Percentiles rank a stretch among this genome's conserved stretches.
These are phyloP conservation scores for Nemoura dubitans DNA, from an alignment of 2,888 invertebrate species.

Conservation along the genomic window DNA sequence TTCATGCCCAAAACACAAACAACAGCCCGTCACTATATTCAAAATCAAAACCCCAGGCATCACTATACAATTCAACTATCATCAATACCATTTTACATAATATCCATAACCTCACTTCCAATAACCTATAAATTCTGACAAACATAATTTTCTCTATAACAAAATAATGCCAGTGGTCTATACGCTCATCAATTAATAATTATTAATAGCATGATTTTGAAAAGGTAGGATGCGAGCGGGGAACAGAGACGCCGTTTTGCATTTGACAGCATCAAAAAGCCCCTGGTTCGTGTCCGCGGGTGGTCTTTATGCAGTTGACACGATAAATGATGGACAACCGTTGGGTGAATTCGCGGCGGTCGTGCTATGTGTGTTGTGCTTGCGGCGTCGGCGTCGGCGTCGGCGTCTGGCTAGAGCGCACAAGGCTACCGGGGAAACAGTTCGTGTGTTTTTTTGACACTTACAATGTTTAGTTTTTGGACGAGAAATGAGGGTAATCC, in stretches of 20 bases:
- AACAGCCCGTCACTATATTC: not conserved
- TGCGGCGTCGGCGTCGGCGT: too few relatives aligned
- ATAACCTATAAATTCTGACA: conserved; percentile 4
- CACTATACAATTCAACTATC: not conserved
- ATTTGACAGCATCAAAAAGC: conserved; percentile 32
- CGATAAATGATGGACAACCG: not conserved
- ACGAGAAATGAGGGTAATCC: not conserved
- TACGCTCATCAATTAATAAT: not conserved
- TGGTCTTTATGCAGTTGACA: conserved; percentile 34
- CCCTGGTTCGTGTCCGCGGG: conserved; percentile 27
- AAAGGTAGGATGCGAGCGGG: not conserved
- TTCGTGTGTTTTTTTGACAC: not conserved
- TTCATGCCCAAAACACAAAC: not conserved
- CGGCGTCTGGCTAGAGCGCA: too few relatives aligned
- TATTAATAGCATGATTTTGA: not conserved
- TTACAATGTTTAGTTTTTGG: not conserved
- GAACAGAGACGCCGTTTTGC: not conserved
- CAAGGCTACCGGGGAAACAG: too few relatives aligned
- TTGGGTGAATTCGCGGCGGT: not conserved
- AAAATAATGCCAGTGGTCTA: not conserved
- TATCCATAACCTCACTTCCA: not conserved
- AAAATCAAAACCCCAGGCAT: not conserved
- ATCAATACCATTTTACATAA: not conserved
- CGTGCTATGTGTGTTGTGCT: not conserved
- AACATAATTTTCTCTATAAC: not conserved